Base-by-base conservation (phyloP, 1,140 invertebrate species). In the Orussus abietinus region DNA sequence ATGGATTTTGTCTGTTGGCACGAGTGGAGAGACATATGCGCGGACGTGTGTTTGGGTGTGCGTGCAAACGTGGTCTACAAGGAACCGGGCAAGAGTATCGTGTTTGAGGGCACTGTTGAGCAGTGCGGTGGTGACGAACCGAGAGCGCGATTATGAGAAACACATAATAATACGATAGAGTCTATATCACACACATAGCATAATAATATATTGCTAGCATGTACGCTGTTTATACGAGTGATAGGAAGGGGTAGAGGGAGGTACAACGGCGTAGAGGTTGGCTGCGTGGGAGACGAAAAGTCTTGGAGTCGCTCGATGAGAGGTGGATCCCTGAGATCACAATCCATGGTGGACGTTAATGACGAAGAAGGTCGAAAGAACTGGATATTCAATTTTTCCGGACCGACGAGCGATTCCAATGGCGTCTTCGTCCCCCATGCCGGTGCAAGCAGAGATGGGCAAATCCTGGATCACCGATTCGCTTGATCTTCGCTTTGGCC, bases 171-270 rank as follows among this genome's bases (percentile, higher is more conserved):
- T 66, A 69, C 59, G 56, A 70, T 71, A 72, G 59, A 72, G 55
- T 70, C 64, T 72, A 73, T 72, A 69, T 69, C 62, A 65, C 58
- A 60, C 54, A 59, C 52, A 66, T 66, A 72, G 68, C 69, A 72
- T 71, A 72, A 69, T 70, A 72, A 72, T 74, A 71, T 71, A 71
- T 74, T 70, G 59, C 65, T 70, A 69, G 61, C 56, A 66, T 72
- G 63, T 69, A 69, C 55, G 64, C 64, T 72, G 62, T 72, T 71
- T 71, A 64, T 67, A 69, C 54, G 42, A 55, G 9, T 4, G 15
- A 30, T 21, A 31, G 28, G 45, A 25, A 39, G 25, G 35, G 34
- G 38, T 31, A 53, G 35, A 32, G 37, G 36, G 28, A 42, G 17
- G n/a, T n/a, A n/a, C n/a, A n/a, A n/a, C n/a, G n/a, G n/a, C n/a